phyloP scores from a whole-genome alignment of 2,888 invertebrate species.

The Drosophila acutilabella region DNA sequence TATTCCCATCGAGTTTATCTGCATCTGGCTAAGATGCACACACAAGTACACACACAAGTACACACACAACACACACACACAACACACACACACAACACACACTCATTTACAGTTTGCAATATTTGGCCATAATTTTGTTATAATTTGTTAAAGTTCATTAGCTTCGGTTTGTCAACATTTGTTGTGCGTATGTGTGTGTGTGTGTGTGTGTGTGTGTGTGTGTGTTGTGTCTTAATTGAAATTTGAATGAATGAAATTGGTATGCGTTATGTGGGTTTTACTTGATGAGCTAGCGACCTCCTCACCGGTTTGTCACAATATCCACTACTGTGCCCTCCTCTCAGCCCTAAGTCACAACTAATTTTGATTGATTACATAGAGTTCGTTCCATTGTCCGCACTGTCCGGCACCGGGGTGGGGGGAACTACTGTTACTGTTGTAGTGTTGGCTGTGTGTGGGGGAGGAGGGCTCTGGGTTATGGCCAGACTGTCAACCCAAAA shows the following conservation, averaged over 20 bases:
- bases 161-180: constrained; percentile 30
- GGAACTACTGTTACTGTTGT: too few relatives aligned
- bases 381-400: constrained; percentile 25
- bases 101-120: constrained; percentile 1
- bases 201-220: constrained; percentile 10
- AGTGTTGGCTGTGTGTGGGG: not conserved
- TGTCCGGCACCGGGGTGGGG: not conserved
- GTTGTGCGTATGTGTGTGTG: not conserved
- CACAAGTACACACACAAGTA: not conserved
- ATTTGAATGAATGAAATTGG: constrained; percentile 43
- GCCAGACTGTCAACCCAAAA: constrained; percentile 40
- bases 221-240: constrained; percentile 41
- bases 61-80: constrained; percentile 8
- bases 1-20: constrained; percentile 40
- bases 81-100: constrained; percentile 1
- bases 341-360: constrained; percentile 80
- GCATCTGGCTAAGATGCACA: constrained; percentile 41
- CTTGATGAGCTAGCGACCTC: constrained; percentile 20
- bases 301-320: constrained; percentile 71
- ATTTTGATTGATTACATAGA: constrained; percentile 82
- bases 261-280: constrained; percentile 27
- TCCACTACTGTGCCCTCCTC: constrained; percentile 53
- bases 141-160: constrained; percentile 33
- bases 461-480: constrained; percentile 7
- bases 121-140: constrained; percentile 22